These are phyloP conservation scores for Zoanthus sansibaricus DNA, from an alignment of 92 coral and sea anemone species.

Conservation along the genomic window DNA sequence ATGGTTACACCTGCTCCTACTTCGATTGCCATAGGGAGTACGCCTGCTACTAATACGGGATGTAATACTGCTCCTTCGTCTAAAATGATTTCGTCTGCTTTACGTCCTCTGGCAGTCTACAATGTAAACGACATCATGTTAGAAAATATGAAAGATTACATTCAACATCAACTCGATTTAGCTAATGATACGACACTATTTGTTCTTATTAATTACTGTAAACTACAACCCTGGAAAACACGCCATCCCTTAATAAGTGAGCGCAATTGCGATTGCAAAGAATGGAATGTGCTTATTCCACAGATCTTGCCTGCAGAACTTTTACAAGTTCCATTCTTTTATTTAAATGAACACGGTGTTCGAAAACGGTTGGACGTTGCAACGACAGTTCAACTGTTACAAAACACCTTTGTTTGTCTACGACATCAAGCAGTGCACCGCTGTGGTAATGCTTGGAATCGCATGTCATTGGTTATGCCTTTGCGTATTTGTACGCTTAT, in stretches of 20 bases:
- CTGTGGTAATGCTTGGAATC: neutral
- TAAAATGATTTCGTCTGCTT: neutral
- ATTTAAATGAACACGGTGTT: neutral
- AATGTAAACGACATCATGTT: neutral
- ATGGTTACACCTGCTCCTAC: neutral
- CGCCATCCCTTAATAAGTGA: neutral
- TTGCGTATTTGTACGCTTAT: neutral
- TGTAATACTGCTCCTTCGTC: neutral
- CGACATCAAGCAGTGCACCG: neutral
- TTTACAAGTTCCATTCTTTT: neutral
- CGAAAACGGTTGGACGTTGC: neutral
- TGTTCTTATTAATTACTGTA: neutral
- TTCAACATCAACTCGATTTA: neutral
- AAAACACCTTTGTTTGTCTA: neutral
- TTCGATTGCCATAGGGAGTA: neutral
- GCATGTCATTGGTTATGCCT: neutral
- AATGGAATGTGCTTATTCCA: neutral
- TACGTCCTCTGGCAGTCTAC: neutral
- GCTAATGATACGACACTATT: neutral
- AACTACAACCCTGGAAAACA: neutral
- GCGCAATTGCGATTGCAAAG: neutral
- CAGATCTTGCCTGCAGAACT: neutral
- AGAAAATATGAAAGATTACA: neutral
- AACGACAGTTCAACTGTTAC: neutral
- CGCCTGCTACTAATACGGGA: conserved; percentile 1